Evolutionary conservation across 1,140 invertebrate species (phyloP).

Genomic region (honey bee (Apis mellifera)): DNA sequence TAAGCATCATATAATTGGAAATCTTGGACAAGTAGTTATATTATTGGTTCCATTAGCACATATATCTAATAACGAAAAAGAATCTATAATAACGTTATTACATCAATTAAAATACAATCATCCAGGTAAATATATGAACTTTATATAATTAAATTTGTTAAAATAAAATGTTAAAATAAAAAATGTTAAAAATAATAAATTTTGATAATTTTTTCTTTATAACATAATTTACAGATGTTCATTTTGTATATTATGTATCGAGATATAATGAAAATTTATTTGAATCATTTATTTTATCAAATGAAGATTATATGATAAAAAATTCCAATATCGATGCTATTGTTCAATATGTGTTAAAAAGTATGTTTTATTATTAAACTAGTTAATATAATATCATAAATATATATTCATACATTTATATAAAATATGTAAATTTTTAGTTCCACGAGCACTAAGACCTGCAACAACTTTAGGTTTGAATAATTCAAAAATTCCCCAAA

Average conservation of each 20-base stretch:
- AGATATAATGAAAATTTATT: constrained; percentile 55
- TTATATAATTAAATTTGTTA: not conserved
- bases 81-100: constrained; percentile 50
- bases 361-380: constrained; percentile 20
- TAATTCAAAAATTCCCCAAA: constrained; percentile 50
- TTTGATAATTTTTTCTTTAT: not conserved
- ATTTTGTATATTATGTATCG: constrained; percentile 68
- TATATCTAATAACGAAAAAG: constrained; percentile 45
- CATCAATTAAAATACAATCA: constrained; percentile 60
- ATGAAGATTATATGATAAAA: constrained; percentile 66
- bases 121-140: constrained; percentile 61
- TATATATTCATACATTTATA: not conserved
- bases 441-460: constrained; percentile 64
- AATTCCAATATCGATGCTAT: constrained; percentile 60
- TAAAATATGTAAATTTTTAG: constrained; percentile 47
- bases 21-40: constrained; percentile 67
- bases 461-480: constrained; percentile 27
- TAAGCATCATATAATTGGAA: constrained; percentile 58
- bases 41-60: constrained; percentile 58
- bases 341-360: constrained; percentile 41
- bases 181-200: not conserved
- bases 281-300: constrained; percentile 57
- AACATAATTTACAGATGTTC: constrained; percentile 59
- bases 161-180: too few relatives aligned
- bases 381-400: not conserved